Evolutionary conservation across 2,797 vertebrate genomes (phyloP), one percentile per base, ranked within the genome.

Genomic region (Thalassophryne amazonica): DNA sequence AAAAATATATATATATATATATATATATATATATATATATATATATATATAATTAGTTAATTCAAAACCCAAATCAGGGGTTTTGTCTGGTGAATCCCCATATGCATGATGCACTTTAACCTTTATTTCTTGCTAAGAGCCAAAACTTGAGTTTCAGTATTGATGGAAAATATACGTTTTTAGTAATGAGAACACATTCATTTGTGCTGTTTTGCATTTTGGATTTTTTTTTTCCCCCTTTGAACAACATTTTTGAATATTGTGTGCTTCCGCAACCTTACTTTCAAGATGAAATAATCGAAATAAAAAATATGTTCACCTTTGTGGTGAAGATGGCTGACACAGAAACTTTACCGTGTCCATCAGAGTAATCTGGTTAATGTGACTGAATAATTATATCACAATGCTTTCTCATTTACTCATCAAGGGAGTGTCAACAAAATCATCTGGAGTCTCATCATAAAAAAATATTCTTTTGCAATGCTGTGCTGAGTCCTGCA

Each of bases 61-160:
- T 37, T 30, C 10, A 28, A 28, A 48, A 37, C 5, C 16, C 8
- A 11, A 34, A 2, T n/a, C 3, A 37, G 5, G 29, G 0, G n/a
- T 41, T 43, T 39, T 11, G 53, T 3, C 2, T 5, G 10, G 46
- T 52, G 25, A 57, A 65, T 62, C 1, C 41, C 23, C 51, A 15
- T 12, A 12, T 10, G 3, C 6, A 1, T 24, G 2, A n/a, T 34
- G 28, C 21, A 27, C 14, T 21, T 21, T 48, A 59, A 65, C 43
- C 23, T 57, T 53, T 42, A 3, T 23, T 27, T 23, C 24, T 32
- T 46, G 4, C 23, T 38, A 20, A 34, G 31, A 9, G 1, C 2
- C 20, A 47, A 7, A 21, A 3, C 2, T 34, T 29, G 1, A 34
- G 7, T 67, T 41, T 56, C 24, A 34, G 1, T 46, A 9, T 6